Conservation (phyloP, 2,888 invertebrate genomes). For the Adineta ricciae region DNA sequence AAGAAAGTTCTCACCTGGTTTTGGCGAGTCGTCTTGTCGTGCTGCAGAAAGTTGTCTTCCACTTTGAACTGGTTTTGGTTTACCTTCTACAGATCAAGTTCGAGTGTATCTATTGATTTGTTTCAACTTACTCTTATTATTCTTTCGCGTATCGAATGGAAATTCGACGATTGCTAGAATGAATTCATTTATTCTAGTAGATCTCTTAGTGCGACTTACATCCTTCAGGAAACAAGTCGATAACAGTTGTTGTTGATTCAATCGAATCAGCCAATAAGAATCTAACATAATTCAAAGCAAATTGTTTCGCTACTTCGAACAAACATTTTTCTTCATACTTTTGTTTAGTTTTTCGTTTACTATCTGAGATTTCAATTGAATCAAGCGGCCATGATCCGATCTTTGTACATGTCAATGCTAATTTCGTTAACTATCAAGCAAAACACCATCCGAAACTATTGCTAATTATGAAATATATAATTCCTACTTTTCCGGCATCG, state of each 20-base stretch:
- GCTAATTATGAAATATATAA: background rate
- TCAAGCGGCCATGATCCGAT: background rate
- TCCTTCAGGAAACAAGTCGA: constrained; percentile 12
- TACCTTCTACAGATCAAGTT: too few relatives aligned
- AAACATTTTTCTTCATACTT: background rate
- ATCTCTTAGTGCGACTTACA: background rate
- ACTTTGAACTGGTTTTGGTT: background rate
- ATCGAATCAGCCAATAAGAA: background rate
- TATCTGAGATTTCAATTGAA: background rate
- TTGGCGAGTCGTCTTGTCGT: too few relatives aligned
- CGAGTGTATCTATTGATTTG: background rate
- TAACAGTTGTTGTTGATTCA: background rate
- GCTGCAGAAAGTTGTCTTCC: too few relatives aligned
- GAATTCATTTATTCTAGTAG: too few relatives aligned
- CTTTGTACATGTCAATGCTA: background rate
- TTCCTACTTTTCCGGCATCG: constrained; percentile 6
- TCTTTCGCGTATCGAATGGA: background rate
- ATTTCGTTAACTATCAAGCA: background rate
- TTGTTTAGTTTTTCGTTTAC: background rate
- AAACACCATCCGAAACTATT: too few relatives aligned
- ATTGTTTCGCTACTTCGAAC: background rate
- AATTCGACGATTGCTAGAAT: background rate
- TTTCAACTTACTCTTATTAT: too few relatives aligned
- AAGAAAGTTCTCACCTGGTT: background rate
- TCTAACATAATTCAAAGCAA: background rate